A percentile compares a stretch with the other conserved stretches of the same genome.
Conservation (phyloP, 2,113 vertebrate species). For the Triplophysa rosa region DNA sequence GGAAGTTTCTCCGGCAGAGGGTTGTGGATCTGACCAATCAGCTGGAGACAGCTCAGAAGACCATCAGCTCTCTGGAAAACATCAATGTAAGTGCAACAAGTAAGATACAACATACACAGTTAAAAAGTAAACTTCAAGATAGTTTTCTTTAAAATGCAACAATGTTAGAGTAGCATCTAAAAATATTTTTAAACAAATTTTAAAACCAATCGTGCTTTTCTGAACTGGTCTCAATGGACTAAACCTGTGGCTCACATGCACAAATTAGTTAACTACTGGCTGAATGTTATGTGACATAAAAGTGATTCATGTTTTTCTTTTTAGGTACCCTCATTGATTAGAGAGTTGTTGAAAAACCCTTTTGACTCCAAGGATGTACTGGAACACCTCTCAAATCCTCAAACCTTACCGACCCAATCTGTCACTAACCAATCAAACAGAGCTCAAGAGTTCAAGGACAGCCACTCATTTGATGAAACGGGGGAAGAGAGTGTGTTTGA, state of each 20-base stretch:
- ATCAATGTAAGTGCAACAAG: slow-evolving; percentile 72
- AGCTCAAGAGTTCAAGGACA: slow-evolving; percentile 1
- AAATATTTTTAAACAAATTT: no score
- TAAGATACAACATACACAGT: background rate
- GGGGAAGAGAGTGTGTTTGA: slow-evolving; percentile 51
- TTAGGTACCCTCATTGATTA: slow-evolving; percentile 70
- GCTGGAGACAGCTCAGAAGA: slow-evolving; percentile 70
- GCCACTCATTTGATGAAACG: slow-evolving; percentile 44
- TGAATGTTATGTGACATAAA: no score
- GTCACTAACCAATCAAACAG: slow-evolving; percentile 40
- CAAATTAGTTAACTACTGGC: no score
- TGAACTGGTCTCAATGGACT: no score
- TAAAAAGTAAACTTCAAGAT: no score
- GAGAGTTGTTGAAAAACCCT: slow-evolving; percentile 68
- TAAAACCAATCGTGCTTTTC: no score
- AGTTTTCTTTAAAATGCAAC: no score
- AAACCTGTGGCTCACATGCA: no score
- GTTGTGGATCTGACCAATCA: slow-evolving; percentile 73
- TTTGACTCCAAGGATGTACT: slow-evolving; percentile 58
- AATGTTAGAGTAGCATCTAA: no score
- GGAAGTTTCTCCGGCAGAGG: slow-evolving; percentile 67
- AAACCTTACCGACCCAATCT: slow-evolving; percentile 21
- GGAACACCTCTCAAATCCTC: slow-evolving; percentile 50
- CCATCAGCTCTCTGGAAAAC: slow-evolving; percentile 72
- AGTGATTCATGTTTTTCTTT: background rate